Base-by-base conservation (phyloP, 37 sponge, comb jelly and placozoan genomes). In the Hexactinellida sp. region DNA sequence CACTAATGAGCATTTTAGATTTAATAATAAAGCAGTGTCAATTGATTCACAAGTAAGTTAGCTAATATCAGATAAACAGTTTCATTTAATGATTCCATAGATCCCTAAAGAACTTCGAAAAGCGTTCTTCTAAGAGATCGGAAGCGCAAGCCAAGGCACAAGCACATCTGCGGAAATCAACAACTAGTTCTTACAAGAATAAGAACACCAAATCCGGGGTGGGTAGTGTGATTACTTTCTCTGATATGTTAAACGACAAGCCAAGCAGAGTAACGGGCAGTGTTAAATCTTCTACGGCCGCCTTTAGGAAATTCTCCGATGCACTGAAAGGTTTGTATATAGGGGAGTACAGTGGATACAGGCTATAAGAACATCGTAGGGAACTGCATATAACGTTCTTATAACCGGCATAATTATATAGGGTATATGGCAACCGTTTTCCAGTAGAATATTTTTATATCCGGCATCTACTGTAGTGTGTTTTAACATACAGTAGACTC, bases 81-180 rank as follows among this genome's bases (percentile, higher is more conserved):
- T 47, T 9, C 52, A 47, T 19, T 47, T 47, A 63, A 63, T 63
- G 30, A 10, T 63, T 63, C 21, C 5, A n/a, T 25, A 63, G 76
- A 63, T 63, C 76, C 3, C 30, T 63, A 23, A 63, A 63, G 76
- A 63, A 63, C 13, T 63, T 32, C 13, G 76, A 63, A n/a, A 63
- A 63, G 34, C 76, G 76, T 7, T n/a, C 21, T 3, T 63, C 76
- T 32, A 63, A 63, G 30, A 63, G 76, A 63, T 25, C 21, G 5
- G 76, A 63, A n/a, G 76, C 76, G 3, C 76, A 63, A n/a, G 76
- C 76, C 19, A 63, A 63, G 13, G 76, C 76, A 21, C 76, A 63
- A 28, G 76, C 76, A n/a, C 76, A 63, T 63, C 30, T 63, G 76
- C 76, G 76, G 30, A 63, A 63, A n/a, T 25, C 76, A 23, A 63